Base-by-base conservation (phyloP, 2,113 vertebrate species). In the Leptocoma aspasia region DNA sequence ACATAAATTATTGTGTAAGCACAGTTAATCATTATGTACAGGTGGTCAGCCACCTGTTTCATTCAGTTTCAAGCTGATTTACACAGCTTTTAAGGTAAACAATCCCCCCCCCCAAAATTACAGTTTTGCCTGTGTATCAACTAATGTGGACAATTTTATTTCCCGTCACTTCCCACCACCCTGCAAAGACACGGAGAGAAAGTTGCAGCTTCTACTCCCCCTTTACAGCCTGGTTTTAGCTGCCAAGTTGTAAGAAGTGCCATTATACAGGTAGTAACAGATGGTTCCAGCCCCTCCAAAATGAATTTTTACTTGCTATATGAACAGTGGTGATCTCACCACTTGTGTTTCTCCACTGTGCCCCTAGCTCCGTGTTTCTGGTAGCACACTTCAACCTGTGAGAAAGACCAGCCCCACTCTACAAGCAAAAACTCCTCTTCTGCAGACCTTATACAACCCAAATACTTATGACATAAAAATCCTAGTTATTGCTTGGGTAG, bases 11-110 rank as follows among this genome's bases (percentile, higher is more conserved):
- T 96, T 95, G 49, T 94, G 81, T 94, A 95, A 96, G 81, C 95
- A 68, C 59, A 72, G 96, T 97, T 98, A 97, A 98, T 97, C 97
- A 97, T 89, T 95, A 89, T 69, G 69, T 97, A 97, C 96, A 97
- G 96, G 96, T 97, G 95, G 95, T 96, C 85, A 94, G 92, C 96
- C 93, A 94, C 97, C 97, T 98, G 95, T 89, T 98, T 96, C 97
- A 97, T 97, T 96, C 96, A 91, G 86, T 89, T 94, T 96, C 91
- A 86, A 94, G 97, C 85, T 97, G 96, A 97, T 97, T 96, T 98
- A 94, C 82, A 86, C 91, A 95, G 94, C 77, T 93, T 95, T 96
- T 96, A 89, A 97, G 94, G 83, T 94, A 95, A 92, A 94, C 86
- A 81, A 50, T 63, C 37, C 63, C 91, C 83, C 42, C 27, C 33